Conservation (phyloP, 30 jellyfish, hydroid and myxozoan species). For the Aurelia sp. region DNA sequence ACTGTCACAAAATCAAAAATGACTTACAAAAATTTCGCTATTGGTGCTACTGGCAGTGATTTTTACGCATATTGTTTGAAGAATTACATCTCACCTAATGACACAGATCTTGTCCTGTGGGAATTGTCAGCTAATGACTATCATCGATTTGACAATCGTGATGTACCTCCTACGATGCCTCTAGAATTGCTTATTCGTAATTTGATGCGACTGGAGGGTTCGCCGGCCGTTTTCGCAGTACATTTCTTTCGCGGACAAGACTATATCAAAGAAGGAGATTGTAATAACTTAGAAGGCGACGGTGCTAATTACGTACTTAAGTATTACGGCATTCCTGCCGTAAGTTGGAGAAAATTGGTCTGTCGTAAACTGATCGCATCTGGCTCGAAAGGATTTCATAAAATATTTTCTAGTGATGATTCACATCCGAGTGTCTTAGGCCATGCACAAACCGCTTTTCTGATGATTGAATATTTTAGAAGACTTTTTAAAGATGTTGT, state of each 20-base stretch:
- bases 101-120: constrained; percentile 90
- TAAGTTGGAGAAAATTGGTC: constrained; percentile 88
- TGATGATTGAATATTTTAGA: constrained; percentile 84
- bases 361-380: constrained; percentile 80
- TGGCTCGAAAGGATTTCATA: constrained; percentile 74
- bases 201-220: constrained; percentile 66
- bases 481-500: constrained; percentile 75
- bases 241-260: constrained; percentile 97
- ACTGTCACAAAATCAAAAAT: constrained; percentile 81
- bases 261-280: constrained; percentile 80
- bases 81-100: constrained; percentile 76
- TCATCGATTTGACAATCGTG: constrained; percentile 95
- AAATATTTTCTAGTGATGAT: constrained; percentile 82
- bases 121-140: constrained; percentile 96
- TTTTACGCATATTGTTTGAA: constrained; percentile 93
- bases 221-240: constrained; percentile 86
- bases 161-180: constrained; percentile 98
- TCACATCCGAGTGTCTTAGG: constrained; percentile 97
- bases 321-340: constrained; percentile 84
- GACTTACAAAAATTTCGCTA: constrained; percentile 62
- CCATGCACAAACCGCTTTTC: constrained; percentile 94
- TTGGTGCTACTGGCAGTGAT: constrained; percentile 98
- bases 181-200: constrained; percentile 82
- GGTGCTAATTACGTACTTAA: constrained; percentile 85
- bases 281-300: constrained; percentile 91